A percentile compares a stretch with the other conserved stretches of the same genome.
Conservation (phyloP, 2,888 invertebrate species). For the Labia minor region DNA sequence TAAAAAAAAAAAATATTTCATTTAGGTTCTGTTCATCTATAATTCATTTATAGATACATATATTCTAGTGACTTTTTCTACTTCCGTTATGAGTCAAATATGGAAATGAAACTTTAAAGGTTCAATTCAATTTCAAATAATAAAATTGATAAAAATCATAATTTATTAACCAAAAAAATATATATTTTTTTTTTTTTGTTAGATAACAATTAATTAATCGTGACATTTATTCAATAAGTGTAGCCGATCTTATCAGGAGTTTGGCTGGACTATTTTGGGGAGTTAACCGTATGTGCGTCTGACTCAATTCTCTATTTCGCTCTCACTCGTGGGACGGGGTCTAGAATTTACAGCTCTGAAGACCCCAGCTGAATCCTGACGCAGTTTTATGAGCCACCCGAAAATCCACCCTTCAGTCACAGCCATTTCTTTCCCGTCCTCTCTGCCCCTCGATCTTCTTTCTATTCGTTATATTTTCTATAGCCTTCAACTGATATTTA, state of each 20-base stretch:
- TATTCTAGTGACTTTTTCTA: too few species aligned
- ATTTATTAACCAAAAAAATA: background rate
- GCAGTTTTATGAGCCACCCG: background rate
- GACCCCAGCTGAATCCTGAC: background rate
- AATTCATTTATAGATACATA: too few species aligned
- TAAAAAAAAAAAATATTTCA: too few species aligned
- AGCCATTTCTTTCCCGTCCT: too few species aligned
- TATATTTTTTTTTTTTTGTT: background rate
- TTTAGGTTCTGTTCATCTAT: too few species aligned
- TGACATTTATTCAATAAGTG: conserved; percentile 8
- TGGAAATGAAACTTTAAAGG: background rate
- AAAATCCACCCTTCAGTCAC: background rate
- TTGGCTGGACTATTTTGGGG: background rate
- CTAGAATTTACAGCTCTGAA: background rate
- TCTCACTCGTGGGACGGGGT: background rate
- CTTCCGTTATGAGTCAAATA: conserved; percentile 4
- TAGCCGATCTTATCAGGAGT: background rate
- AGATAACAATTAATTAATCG: conserved; percentile 13
- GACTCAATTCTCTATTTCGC: background rate
- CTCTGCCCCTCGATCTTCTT: too few species aligned
- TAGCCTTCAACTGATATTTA: too few species aligned
- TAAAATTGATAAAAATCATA: background rate
- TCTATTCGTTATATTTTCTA: too few species aligned
- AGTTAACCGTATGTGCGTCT: background rate
- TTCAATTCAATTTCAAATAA: background rate